Conservation (phyloP, 2,797 vertebrate genomes). For the Gymnopithys bicolor region DNA sequence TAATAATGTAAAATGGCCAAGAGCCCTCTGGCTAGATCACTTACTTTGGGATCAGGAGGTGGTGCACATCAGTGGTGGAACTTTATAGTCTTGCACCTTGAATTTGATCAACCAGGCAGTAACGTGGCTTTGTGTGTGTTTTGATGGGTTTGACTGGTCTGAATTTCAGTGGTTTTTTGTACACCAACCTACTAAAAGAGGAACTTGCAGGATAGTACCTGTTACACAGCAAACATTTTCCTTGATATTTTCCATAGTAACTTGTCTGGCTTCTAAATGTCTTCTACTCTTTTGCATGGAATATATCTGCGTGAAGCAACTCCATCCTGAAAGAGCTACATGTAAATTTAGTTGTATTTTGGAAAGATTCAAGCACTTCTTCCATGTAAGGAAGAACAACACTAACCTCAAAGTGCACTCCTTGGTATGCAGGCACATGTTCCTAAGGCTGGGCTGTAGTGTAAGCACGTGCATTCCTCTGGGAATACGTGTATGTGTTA, state of each 20-base stretch:
- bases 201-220: neutral
- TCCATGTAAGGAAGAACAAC: neutral
- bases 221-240: neutral
- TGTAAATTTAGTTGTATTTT: neutral
- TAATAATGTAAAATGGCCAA: neutral
- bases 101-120: neutral
- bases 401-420: neutral
- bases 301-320: neutral
- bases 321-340: neutral
- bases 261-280: neutral
- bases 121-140: neutral
- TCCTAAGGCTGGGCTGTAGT: neutral
- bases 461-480: neutral
- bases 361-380: neutral
- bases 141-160: neutral
- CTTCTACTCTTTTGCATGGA: neutral
- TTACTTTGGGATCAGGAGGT: neutral
- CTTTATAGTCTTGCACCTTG: neutral
- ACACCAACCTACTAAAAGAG: neutral
- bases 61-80: neutral
- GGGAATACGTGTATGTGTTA: neutral
- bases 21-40: neutral
- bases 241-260: neutral
- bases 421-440: neutral
- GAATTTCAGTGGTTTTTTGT: accelerated